Base-by-base conservation (phyloP, 2,888 invertebrate species). In the Linnaemya vulpina region DNA sequence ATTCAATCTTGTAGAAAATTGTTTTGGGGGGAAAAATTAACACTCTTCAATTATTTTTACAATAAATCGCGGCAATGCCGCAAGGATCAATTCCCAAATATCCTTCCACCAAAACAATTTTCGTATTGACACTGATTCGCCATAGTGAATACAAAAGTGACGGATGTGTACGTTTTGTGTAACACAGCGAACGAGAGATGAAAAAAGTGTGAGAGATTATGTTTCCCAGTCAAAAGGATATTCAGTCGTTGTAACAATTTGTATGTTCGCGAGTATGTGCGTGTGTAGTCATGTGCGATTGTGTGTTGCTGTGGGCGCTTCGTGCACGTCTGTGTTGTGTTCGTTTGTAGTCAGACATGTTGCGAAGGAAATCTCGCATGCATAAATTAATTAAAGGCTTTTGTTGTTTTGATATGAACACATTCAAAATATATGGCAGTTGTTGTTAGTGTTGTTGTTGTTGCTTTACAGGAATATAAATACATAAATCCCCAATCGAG, bases 321-420 rank as follows among this genome's bases (percentile, higher is more conserved):
- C 4, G 20, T 40, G 51, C 5, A 10, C 55, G 25, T 40, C 1
- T 20, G 3, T 73, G 11, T 60, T 5, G 30, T 30, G 30, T 30
- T 30, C 2, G 30, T 30, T 30, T 30, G 77, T 62, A 68, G 38
- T 49, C 20, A 20, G 43, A 62, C 60, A n/a, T 74, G 46, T 71
- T 67, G 38, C 58, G 17, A 79, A 79, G 77, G 67, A 86, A 86
- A 84, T 86, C 83, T 86, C 81, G 83, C 81, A 81, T 84, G 83
- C 77, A 84, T 86, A 86, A 86, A 86, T 84, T 86, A 86, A 86
- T 86, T 86, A 86, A 86, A 81, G 74, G 81, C 81, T 86, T 86
- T 83, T 74, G 83, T 77, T 79, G 82, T 85, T 78, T 75, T 73
- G 53, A 71, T 78, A 40, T 17, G 10, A 17, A 17, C 11, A 60